These are phyloP conservation scores for Matsumyia berberina DNA, from an alignment of 2,888 invertebrate species.

Conservation along the genomic window DNA sequence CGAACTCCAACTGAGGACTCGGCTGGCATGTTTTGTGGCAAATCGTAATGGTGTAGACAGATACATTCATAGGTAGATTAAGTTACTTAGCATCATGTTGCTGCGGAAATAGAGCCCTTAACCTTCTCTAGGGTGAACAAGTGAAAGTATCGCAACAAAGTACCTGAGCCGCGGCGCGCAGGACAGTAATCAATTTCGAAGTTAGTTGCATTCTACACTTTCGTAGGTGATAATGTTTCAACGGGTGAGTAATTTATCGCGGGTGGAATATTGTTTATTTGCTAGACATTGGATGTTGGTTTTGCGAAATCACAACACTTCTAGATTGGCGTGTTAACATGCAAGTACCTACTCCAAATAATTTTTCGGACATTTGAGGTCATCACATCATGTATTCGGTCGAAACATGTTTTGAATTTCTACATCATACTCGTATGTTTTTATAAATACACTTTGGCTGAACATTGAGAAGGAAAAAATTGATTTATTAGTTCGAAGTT, in stretches of 20 bases:
- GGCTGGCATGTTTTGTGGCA: conserved; percentile 36
- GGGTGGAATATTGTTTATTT: conserved; percentile 14
- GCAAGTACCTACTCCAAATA: conserved; percentile 40
- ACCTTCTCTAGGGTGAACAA: conserved; percentile 20
- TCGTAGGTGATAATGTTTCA: background rate
- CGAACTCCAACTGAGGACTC: conserved; percentile 47
- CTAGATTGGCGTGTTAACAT: conserved; percentile 29
- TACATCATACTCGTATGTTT: conserved; percentile 11
- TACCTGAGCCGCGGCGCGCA: conserved; percentile 37
- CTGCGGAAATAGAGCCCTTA: conserved; percentile 48
- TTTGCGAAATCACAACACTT: conserved; percentile 29
- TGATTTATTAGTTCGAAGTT: conserved; percentile 48
- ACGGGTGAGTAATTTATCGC: background rate
- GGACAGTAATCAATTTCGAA: conserved; percentile 19
- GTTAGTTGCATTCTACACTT: conserved; percentile 5
- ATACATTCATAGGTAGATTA: conserved; percentile 45
- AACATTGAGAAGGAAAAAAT: conserved; percentile 18
- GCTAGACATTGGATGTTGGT: background rate
- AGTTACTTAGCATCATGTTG: conserved; percentile 57
- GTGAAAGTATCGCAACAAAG: conserved; percentile 58
- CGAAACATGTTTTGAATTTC: conserved; percentile 44
- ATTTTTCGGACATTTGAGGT: conserved; percentile 32
- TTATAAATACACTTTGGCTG: conserved; percentile 34
- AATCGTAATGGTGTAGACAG: conserved; percentile 27
- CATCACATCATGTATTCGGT: conserved; percentile 17